Conservation (phyloP, 2,113 vertebrate genomes). For the Galemys pyrenaicus region DNA sequence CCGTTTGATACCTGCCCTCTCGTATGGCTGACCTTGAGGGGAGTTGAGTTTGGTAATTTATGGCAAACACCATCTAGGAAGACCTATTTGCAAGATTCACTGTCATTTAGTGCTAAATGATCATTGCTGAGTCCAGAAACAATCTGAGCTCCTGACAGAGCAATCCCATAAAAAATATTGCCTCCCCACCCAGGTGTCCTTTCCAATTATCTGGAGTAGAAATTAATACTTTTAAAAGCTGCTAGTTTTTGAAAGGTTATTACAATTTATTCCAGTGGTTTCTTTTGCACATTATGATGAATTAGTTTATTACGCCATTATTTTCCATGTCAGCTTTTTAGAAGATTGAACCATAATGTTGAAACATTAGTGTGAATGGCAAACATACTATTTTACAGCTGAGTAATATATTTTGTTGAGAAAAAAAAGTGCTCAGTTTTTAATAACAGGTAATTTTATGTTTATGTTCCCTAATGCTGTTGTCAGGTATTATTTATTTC, state of each 20-base stretch:
- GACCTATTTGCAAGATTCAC: slow-evolving; percentile 94
- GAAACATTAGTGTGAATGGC: slow-evolving; percentile 85
- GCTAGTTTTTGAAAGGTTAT: slow-evolving; percentile 93
- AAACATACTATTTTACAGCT: slow-evolving; percentile 86
- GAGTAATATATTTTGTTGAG: slow-evolving; percentile 83
- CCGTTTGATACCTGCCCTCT: slow-evolving; percentile 85
- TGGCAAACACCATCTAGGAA: slow-evolving; percentile 89
- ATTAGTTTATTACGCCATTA: slow-evolving; percentile 88
- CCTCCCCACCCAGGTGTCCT: slow-evolving; percentile 89
- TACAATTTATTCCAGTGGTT: slow-evolving; percentile 90
- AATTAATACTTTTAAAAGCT: slow-evolving; percentile 96
- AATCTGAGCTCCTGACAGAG: slow-evolving; percentile 91
- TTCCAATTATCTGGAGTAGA: slow-evolving; percentile 94
- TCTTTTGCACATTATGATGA: slow-evolving; percentile 89
- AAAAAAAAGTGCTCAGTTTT: slow-evolving; percentile 82
- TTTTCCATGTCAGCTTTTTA: slow-evolving; percentile 90
- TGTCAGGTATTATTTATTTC: slow-evolving; percentile 84
- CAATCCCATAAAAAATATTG: slow-evolving; percentile 92
- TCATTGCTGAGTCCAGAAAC: slow-evolving; percentile 90
- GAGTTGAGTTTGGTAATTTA: slow-evolving; percentile 91
- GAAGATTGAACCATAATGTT: slow-evolving; percentile 86
- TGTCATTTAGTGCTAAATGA: slow-evolving; percentile 91
- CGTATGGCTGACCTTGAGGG: slow-evolving; percentile 90
- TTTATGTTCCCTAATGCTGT: slow-evolving; percentile 83
- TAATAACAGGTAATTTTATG: slow-evolving; percentile 88